Evolutionary conservation across 2,797 vertebrate species (phyloP).

Genomic region (Orientallactaga sibirica): DNA sequence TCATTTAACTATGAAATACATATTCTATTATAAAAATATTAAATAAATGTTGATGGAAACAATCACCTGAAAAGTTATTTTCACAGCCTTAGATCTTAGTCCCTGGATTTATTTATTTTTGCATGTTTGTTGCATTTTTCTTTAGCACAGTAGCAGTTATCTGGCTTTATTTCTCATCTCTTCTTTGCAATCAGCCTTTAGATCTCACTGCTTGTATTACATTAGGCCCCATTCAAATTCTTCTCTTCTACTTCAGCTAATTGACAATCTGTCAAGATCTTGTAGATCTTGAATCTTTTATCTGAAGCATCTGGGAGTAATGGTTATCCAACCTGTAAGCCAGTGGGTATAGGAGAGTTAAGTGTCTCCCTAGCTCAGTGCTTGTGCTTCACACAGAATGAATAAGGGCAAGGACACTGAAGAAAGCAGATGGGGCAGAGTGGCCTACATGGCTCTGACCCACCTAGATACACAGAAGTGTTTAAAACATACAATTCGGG

Average conservation of each 20-base stretch:
- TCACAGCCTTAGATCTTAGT: not conserved
- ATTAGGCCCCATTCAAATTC: not conserved
- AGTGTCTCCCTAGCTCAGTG: not conserved
- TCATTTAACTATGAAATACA: not conserved
- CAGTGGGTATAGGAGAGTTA: not conserved
- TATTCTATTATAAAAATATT: not conserved
- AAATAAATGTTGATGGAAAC: not conserved
- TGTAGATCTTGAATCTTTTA: not conserved
- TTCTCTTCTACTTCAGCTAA: slow-evolving; percentile 44
- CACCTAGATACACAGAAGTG: not conserved
- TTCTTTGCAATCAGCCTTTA: not conserved
- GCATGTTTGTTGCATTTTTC: not conserved
- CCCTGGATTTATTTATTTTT: not conserved
- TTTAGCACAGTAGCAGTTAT: not conserved
- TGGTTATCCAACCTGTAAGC: not conserved
- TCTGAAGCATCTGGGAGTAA: slow-evolving; percentile 14
- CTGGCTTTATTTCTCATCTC: not conserved
- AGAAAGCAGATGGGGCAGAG: not conserved
- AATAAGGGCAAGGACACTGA: fast-evolving
- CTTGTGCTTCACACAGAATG: not conserved
- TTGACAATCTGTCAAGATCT: not conserved
- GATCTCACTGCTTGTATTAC: not conserved
- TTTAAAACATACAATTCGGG: not conserved
- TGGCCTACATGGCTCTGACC: not conserved
- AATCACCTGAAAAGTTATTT: not conserved